A percentile compares a stretch with the other conserved stretches of the same genome.
Evolutionary conservation across 2,888 invertebrate genomes (phyloP).

Genomic region (Diploptera punctata): DNA sequence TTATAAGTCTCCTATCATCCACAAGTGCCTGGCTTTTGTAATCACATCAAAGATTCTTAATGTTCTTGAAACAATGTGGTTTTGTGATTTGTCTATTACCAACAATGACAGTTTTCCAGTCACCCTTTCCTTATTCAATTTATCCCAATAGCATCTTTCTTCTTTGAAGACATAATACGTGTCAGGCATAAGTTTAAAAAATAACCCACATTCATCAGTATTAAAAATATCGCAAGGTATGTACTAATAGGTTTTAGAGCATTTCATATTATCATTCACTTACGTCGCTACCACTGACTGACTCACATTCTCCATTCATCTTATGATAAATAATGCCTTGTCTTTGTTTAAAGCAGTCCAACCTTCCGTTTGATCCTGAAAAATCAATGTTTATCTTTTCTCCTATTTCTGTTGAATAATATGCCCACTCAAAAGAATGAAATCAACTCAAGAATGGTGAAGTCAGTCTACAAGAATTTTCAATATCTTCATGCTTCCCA

Average conservation of each 20-base stretch:
- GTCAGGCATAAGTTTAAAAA: not conserved
- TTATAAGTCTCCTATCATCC: not conserved
- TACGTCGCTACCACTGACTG: not conserved
- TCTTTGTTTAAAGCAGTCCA: not conserved
- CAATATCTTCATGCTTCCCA: too few species aligned
- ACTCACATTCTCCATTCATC: not conserved
- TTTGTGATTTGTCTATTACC: not conserved
- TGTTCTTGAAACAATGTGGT: constrained; percentile 10
- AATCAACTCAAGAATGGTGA: too few species aligned
- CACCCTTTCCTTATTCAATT: not conserved
- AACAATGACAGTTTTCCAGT: not conserved
- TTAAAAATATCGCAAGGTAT: not conserved
- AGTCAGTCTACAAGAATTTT: too few species aligned
- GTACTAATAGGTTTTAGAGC: not conserved
- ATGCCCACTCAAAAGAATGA: too few species aligned
- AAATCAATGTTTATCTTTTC: not conserved
- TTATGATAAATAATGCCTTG: not conserved
- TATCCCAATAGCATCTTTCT: not conserved
- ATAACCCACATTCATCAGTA: not conserved
- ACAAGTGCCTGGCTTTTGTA: not conserved
- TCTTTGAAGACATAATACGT: not conserved
- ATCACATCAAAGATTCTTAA: not conserved
- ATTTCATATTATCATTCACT: not conserved
- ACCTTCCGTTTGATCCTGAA: not conserved
- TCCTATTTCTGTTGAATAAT: not conserved